These are phyloP conservation scores for Anastatus disparis DNA, from an alignment of 1,140 invertebrate species.

Conservation along the genomic window DNA sequence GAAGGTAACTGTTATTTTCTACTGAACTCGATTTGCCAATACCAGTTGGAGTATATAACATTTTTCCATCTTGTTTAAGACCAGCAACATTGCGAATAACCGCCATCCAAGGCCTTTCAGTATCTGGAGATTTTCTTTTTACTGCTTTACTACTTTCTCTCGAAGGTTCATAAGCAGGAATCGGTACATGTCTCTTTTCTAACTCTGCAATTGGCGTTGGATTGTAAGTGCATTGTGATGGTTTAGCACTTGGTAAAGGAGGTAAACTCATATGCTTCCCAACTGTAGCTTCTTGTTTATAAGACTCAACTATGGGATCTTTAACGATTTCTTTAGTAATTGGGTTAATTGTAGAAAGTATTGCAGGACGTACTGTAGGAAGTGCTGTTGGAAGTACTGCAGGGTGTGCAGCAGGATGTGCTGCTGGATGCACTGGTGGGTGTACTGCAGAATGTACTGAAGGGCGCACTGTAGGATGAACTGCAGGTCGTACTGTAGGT, in stretches of 20 bases:
- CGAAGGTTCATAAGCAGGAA: conserved; percentile 61
- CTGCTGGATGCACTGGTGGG: conserved; percentile 41
- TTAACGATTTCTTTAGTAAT: too few species aligned
- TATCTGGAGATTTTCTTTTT: conserved; percentile 61
- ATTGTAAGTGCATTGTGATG: conserved; percentile 65
- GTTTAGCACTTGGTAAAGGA: conserved; percentile 39
- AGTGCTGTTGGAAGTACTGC: conserved; percentile 43
- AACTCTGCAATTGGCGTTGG: conserved; percentile 73
- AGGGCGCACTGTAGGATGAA: neutral
- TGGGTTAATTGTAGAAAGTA: too few species aligned
- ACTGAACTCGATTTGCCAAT: conserved; percentile 45
- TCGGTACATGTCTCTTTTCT: conserved; percentile 67
- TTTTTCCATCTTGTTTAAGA: conserved; percentile 45
- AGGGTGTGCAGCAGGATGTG: conserved; percentile 44
- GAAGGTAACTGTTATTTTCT: conserved; percentile 51
- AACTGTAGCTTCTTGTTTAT: neutral
- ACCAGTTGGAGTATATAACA: conserved; percentile 60
- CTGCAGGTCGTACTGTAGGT: conserved; percentile 45
- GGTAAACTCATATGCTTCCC: conserved; percentile 28
- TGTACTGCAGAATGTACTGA: conserved; percentile 43
- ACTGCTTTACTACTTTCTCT: conserved; percentile 61
- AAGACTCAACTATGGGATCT: too few species aligned
- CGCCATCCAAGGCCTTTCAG: conserved; percentile 54
- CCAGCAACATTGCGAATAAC: conserved; percentile 49
- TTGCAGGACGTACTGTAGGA: conserved; percentile 45